Percentiles rank a stretch among this genome's conserved stretches.
phyloP scores from a whole-genome alignment of 2,797 vertebrate species.

The Gorsachius magnificus region DNA sequence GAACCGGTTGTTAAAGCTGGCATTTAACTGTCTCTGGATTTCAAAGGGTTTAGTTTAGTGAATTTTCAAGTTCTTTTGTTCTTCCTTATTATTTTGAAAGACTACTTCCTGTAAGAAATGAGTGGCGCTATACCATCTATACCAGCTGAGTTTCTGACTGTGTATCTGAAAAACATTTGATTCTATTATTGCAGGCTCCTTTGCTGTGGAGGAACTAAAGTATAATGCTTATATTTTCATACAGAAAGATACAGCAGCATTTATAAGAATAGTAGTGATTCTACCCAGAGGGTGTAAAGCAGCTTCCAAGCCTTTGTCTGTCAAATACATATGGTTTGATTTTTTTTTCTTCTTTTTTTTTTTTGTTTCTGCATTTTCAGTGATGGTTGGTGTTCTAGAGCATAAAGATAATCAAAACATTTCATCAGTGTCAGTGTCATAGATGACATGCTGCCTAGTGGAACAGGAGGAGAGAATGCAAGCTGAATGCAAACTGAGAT shows the following conservation, averaged over 20 bases:
- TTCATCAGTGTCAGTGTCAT: background rate
- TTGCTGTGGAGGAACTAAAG: background rate
- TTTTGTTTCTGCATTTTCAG: background rate
- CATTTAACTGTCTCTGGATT: background rate
- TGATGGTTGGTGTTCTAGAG: background rate
- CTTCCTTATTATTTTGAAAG: background rate
- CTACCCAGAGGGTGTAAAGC: background rate
- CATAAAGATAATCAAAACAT: background rate
- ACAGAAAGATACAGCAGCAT: background rate
- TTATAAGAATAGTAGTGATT: background rate
- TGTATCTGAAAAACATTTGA: background rate
- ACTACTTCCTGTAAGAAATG: background rate
- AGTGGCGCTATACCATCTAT: background rate
- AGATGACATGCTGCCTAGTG: background rate
- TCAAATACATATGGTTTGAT: background rate
- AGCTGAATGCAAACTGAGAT: background rate
- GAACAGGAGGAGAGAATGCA: background rate
- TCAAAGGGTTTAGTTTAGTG: background rate
- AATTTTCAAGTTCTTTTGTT: background rate
- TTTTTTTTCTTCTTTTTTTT: background rate
- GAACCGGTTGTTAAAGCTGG: background rate
- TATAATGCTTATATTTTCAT: background rate
- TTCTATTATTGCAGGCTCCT: background rate
- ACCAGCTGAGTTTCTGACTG: background rate
- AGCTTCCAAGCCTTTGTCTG: background rate